Evolutionary conservation across 2,113 vertebrate genomes (phyloP).

Genomic region (Hippoglossus stenolepis): DNA sequence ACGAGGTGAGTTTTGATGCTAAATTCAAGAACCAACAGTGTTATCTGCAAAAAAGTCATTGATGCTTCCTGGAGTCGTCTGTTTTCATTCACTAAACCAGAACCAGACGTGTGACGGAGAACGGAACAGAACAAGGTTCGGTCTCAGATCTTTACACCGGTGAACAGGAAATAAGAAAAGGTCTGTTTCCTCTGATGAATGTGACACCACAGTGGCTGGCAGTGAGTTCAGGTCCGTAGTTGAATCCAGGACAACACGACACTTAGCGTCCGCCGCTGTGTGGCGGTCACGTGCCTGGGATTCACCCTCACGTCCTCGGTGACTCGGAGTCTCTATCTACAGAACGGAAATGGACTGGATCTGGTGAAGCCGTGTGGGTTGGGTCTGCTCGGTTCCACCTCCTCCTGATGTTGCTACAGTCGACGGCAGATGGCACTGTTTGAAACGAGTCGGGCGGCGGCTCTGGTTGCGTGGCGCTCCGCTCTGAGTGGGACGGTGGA

Average conservation of each 20-base stretch:
- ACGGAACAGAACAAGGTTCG: background rate
- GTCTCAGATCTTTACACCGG: conserved; percentile 5
- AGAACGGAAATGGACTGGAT: conserved; percentile 59
- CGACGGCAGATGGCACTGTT: conserved; percentile 58
- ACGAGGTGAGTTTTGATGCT: conserved; percentile 53
- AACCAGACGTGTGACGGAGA: conserved; percentile 32
- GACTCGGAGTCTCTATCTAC: conserved; percentile 67
- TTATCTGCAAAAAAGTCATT: conserved; percentile 44
- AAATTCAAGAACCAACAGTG: conserved; percentile 16
- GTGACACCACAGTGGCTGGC: conserved; percentile 65
- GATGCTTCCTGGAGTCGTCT: background rate
- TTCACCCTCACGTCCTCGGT: conserved; percentile 26
- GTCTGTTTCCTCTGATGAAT: conserved; percentile 38
- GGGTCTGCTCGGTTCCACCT: conserved; percentile 39
- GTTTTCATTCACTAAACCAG: conserved; percentile 35
- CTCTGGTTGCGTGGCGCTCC: conserved; percentile 29
- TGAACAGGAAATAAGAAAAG: conserved; percentile 32
- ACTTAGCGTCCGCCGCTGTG: conserved; percentile 9
- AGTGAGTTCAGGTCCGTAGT: conserved; percentile 67
- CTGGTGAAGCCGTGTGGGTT: conserved; percentile 28
- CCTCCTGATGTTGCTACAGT: conserved; percentile 62
- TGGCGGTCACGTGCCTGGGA: background rate
- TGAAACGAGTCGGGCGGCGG: conserved; percentile 29
- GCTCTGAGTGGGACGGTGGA: conserved; percentile 40
- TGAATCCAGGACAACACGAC: background rate